These are phyloP conservation scores for Thalassarche chlororhynchos DNA, from an alignment of 2,113 vertebrate genomes.

Conservation along the genomic window DNA sequence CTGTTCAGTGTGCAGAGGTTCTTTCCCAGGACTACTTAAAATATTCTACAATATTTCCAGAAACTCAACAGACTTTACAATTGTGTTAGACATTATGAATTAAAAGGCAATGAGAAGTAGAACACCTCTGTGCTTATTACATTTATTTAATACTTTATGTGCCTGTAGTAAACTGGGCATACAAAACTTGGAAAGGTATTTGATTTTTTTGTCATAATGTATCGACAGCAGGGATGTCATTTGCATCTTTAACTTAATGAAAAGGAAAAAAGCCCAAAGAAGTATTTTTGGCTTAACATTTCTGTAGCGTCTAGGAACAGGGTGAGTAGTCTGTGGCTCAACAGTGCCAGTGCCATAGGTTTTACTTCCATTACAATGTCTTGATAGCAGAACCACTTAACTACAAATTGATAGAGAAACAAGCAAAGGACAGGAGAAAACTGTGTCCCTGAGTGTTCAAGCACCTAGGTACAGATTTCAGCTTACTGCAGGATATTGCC, in stretches of 20 bases:
- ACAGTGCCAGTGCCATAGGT: background rate
- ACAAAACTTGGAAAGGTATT: background rate
- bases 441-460: background rate
- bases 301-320: background rate
- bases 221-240: background rate
- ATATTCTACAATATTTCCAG: constrained; percentile 8
- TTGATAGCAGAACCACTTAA: background rate
- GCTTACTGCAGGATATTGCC: background rate
- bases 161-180: background rate
- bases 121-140: background rate
- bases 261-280: background rate
- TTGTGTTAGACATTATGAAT: background rate
- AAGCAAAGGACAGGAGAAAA: background rate
- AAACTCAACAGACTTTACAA: constrained; percentile 20
- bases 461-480: background rate
- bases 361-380: background rate
- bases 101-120: constrained; percentile 23
- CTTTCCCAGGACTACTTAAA: constrained; percentile 40
- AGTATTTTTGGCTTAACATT: background rate
- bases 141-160: background rate
- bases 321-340: background rate
- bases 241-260: background rate
- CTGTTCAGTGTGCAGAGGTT: background rate
- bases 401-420: background rate
- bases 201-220: background rate